phyloP scores from a whole-genome alignment of 64 coral and sea anemone genomes.

The Actinia tenebrosa region DNA sequence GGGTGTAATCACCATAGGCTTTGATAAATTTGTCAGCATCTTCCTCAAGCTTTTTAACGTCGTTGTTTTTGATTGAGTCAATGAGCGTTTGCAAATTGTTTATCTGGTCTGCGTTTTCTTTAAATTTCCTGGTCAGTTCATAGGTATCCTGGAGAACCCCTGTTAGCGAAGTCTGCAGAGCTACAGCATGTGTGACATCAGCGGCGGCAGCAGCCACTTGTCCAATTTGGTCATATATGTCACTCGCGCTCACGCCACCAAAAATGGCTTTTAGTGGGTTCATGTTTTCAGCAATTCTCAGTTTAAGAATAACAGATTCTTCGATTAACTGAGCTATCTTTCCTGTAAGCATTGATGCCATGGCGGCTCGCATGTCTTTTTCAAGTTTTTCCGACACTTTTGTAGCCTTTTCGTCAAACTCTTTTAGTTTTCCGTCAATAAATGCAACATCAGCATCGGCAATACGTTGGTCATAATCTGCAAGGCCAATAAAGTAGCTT shows the following conservation, averaged over 20 bases:
- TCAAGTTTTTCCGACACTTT: constrained; percentile 19
- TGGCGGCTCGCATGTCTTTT: constrained; percentile 2
- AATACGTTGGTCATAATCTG: constrained; percentile 43
- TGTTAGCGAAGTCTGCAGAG: neutral
- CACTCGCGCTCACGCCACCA: neutral
- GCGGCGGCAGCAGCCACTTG: constrained; percentile 19
- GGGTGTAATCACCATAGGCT: constrained; percentile 56
- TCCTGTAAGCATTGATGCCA: constrained; percentile 1
- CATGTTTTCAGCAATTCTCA: constrained; percentile 40
- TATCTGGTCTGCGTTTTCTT: constrained; percentile 33
- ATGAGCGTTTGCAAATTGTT: constrained; percentile 2
- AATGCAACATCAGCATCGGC: constrained; percentile 25
- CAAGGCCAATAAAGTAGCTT: constrained; percentile 18
- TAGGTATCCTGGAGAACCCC: neutral
- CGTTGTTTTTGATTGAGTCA: neutral
- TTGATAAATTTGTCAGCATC: constrained; percentile 45
- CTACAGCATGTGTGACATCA: neutral
- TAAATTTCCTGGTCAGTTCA: neutral
- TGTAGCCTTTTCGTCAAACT: constrained; percentile 24
- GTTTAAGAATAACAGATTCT: neutral
- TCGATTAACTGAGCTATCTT: neutral
- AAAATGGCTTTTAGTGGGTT: constrained; percentile 23
- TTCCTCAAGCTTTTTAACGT: neutral
- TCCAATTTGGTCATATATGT: constrained; percentile 3
- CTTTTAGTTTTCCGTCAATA: constrained; percentile 19